Base-by-base conservation (phyloP, 1,140 invertebrate genomes). In the Conopomorpha cramerella region DNA sequence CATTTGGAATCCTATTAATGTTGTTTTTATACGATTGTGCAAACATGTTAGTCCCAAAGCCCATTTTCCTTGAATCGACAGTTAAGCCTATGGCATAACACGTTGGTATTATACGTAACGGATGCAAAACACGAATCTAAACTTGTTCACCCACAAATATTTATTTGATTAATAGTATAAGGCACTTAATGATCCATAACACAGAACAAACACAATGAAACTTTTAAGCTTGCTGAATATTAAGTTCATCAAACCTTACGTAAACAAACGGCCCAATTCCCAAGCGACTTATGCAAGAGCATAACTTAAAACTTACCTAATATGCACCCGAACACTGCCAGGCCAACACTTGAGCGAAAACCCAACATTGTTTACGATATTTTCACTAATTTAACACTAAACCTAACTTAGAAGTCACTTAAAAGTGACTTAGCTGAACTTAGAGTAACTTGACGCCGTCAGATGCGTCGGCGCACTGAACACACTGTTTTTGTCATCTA, bases 391-490 rank as follows among this genome's bases (percentile, higher is more conserved):
- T 34, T 49, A 42, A 43, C 41, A 39, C 26, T 44, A 34, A 49
- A 47, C 43, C 48, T 51, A 48, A 55, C 38, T 53, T 51, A 55
- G 57, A 58, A 52, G 51, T 62, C 59, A 71, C 58, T 54, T 49
- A 43, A 39, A 38, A 36, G 51, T 66, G 61, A 73, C 54, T 55
- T 59, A 50, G 52, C 39, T 47, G 40, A 49, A 42, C 51, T 50
- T 30, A 42, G 38, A 56, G 10, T 11, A 6, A 14, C 7, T 6
- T 30, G 6, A 32, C 57, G 55, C 55, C 55, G 58, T 59, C 54
- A n/a, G 62, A 53, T 55, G 57, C 66, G 52, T 55, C 41, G 50
- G 55, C 58, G 58, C 56, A 74, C 65, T 72, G 67, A 62, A 60
- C 53, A 63, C 3, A 59, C 55, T 63, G 38, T 67, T 70, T 74